phyloP scores from a whole-genome alignment of 2,113 vertebrate species.

The Hyla sarda region DNA sequence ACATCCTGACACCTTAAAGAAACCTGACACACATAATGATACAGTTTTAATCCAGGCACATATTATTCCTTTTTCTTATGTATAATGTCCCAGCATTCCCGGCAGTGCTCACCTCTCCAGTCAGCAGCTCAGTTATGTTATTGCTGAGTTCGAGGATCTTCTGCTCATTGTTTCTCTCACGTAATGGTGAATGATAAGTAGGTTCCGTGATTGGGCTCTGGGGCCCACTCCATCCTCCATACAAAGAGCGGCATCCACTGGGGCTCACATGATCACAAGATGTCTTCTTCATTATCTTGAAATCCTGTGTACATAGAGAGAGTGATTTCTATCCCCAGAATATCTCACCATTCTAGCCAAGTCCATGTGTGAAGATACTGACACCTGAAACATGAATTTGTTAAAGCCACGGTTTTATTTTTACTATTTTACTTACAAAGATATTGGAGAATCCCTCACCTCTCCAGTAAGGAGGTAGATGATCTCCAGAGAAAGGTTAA shows the following conservation, averaged over 20 bases:
- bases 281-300: not conserved
- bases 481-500: not conserved
- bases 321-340: not conserved
- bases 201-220: not conserved
- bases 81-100: not conserved
- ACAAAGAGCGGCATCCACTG: not conserved
- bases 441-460: not conserved
- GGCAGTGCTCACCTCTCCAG: too few species aligned
- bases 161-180: not conserved
- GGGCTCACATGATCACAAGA: not conserved
- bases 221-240: not conserved
- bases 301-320: not conserved
- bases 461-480: not conserved
- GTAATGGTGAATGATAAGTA: not conserved
- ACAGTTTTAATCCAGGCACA: not conserved
- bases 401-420: too few species aligned
- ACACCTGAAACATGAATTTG: too few species aligned
- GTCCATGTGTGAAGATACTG: too few species aligned
- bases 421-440: too few species aligned
- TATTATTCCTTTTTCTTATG: not conserved
- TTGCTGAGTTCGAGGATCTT: not conserved
- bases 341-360: too few species aligned
- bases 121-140: not conserved
- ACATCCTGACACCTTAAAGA: not conserved
- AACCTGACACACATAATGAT: not conserved